phyloP scores from a whole-genome alignment of 2,797 vertebrate species.

The Spinus pinus region DNA sequence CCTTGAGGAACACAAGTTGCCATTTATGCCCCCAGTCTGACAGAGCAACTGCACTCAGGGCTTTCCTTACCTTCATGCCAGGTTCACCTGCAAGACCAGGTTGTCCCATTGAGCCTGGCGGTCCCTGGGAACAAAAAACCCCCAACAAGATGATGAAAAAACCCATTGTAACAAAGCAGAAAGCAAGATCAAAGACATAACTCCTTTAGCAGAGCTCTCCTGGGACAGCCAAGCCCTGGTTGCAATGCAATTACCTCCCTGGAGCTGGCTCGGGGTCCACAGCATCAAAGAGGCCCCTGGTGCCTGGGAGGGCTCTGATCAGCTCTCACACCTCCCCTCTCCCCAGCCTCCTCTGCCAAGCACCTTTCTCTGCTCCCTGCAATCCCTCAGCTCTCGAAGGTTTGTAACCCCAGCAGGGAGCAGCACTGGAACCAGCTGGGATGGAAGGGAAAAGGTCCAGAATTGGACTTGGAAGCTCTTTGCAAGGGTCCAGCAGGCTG shows the following conservation, averaged over 20 bases:
- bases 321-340: not conserved
- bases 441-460: not conserved
- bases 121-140: constrained; percentile 63
- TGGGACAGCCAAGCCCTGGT: not conserved
- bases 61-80: constrained; percentile 88
- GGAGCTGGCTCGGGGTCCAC: not conserved
- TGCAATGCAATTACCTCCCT: constrained; percentile 38
- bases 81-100: constrained; percentile 82
- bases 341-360: not conserved
- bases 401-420: not conserved
- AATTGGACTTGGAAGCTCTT: not conserved
- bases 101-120: constrained; percentile 74
- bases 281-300: not conserved
- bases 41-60: not conserved
- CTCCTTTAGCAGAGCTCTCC: constrained; percentile 43
- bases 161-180: constrained; percentile 6
- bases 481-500: not conserved
- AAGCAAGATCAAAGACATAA: constrained; percentile 53
- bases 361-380: not conserved
- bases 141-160: not conserved
- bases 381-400: not conserved
- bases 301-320: not conserved
- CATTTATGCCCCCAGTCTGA: not conserved
- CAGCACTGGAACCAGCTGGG: not conserved
- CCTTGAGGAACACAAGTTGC: not conserved